Conservation (phyloP, 2,797 vertebrate species). For the Pantherophis alleghaniensis region DNA sequence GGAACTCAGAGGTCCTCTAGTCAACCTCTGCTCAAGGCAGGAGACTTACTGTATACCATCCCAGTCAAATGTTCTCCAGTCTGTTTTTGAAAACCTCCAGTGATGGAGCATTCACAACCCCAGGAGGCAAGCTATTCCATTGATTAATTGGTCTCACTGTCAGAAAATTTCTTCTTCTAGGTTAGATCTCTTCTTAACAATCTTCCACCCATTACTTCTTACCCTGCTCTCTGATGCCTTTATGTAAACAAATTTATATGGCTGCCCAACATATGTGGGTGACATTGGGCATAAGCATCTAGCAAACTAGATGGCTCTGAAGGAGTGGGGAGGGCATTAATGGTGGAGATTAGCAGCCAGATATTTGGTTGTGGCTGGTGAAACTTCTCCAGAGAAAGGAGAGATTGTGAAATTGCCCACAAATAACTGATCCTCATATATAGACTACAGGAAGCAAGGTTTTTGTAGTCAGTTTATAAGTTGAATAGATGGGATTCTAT, state of each 20-base stretch:
- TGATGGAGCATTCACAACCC: neutral
- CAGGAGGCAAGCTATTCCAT: neutral
- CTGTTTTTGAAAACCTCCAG: neutral
- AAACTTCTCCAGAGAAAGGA: neutral
- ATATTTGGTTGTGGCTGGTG: neutral
- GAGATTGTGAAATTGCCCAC: neutral
- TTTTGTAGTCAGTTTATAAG: neutral
- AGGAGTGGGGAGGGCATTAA: neutral
- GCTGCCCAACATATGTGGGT: neutral
- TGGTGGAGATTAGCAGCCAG: neutral
- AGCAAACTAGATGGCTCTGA: neutral
- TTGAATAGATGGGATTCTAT: neutral
- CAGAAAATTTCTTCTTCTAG: neutral
- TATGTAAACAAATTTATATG: neutral
- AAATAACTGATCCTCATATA: neutral
- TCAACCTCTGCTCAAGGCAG: neutral
- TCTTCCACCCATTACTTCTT: neutral
- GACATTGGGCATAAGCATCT: neutral
- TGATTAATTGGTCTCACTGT: neutral
- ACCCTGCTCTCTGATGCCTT: neutral
- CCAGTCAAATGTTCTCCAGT: neutral
- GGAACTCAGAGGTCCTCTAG: neutral
- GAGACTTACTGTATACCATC: neutral
- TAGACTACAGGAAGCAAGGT: neutral
- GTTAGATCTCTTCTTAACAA: neutral